Conservation (phyloP, 2,888 invertebrate species). For the Cancer borealis region DNA sequence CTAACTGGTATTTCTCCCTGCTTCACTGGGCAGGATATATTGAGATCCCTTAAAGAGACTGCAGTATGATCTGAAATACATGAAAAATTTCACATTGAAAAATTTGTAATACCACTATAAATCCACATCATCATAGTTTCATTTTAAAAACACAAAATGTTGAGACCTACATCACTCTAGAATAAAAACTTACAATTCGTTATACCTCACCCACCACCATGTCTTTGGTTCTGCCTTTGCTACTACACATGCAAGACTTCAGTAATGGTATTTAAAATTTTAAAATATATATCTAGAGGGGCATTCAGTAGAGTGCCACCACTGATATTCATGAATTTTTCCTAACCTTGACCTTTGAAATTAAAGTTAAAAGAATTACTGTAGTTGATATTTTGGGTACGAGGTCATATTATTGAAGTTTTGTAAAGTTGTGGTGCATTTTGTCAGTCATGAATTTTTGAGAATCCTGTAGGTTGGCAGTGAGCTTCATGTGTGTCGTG, state of each 20-base stretch:
- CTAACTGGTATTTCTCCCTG: constrained; percentile 48
- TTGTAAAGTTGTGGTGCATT: no score
- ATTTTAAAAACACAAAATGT: background rate
- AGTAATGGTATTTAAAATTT: no score
- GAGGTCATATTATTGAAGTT: no score
- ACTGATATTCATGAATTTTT: no score
- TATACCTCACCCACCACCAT: background rate
- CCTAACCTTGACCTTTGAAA: no score
- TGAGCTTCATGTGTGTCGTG: no score
- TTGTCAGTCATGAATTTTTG: no score
- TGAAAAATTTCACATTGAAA: background rate
- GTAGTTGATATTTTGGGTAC: no score
- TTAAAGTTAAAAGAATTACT: no score
- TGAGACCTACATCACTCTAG: background rate
- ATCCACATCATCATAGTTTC: background rate
- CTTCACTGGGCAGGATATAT: constrained; percentile 53
- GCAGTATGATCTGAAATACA: constrained; percentile 51
- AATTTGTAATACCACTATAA: background rate
- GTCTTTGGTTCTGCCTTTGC: background rate
- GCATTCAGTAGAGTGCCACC: no score
- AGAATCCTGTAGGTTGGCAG: no score
- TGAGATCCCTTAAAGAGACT: constrained; percentile 44
- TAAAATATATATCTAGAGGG: no score
- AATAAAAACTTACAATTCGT: background rate
- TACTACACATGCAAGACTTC: background rate